Evolutionary conservation across 1,140 invertebrate genomes (phyloP), one percentile per base, ranked within the genome.

Genomic region (Wasmannia auropunctata): DNA sequence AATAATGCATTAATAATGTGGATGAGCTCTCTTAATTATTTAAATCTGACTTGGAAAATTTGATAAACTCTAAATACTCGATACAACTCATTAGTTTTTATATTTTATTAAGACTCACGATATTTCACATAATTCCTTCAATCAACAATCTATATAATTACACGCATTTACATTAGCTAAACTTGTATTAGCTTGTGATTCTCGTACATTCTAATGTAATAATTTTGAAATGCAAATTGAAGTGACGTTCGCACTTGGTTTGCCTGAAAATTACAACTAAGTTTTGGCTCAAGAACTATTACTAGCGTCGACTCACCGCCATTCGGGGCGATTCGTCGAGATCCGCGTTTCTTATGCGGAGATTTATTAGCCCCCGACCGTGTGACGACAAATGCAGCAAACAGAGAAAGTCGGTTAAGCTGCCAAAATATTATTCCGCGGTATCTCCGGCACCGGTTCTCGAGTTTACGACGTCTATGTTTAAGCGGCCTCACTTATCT

Each of bases 371-470:
- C 31, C 77, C 31, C 77, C 63, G 56, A 81, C 77, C 34, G 49
- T 54, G 77, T 49, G 46, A 81, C 77, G 63, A 70, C 63, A 54
- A 81, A 81, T 81, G 46, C 63, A 70, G 77, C 77, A 81, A 81
- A 81, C 63, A 81, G 77, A 70, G 77, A 72, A 81, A 81, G 79
- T 81, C 65, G 51, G 79, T 72, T 81, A 81, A 81, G 65, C 49
- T 81, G 79, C 79, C 79, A 72, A 81, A 72, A 81, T 81, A 81
- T 81, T 81, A 81, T 81, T 81, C 79, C 79, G 65, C 79, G 49
- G 51, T 81, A 72, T 81, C 49, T 81, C 65, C 77, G 34, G 16
- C 63, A 70, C 49, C 51, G 65, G 49, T 72, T 72, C 34, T 43
- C 65, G 43, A 56, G 65, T 81, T 81, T 72, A 81, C 65, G 34